Base-by-base conservation (phyloP, 2,888 invertebrate genomes). In the Lasioglossum villosulum region DNA sequence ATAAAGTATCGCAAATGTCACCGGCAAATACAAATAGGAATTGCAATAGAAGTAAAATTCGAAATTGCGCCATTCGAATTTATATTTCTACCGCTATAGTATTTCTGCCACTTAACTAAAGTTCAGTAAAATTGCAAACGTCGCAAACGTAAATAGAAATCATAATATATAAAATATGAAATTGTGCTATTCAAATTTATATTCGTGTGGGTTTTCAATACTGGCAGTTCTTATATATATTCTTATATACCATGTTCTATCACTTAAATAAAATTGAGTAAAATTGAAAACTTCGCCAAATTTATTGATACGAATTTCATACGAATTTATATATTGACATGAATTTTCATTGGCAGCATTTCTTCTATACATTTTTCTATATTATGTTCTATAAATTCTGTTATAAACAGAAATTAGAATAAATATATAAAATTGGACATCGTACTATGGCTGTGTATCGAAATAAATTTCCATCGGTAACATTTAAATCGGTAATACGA, bases 1-100 rank as follows among this genome's bases (percentile, higher is more conserved):
- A 45, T 59, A 34, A 78, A 83, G 34, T 78, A 45, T 76, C 37
- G 56, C 63, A 82, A 75, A 70, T 75, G 74, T 59, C 56, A 8
- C 34, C 10, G 8, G 8, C 0, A 4, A 68, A 68, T 37, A 68
- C 10, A 34, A 66, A 34, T 19, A 37, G 3, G 10, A 68, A 37
- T 37, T 10, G 3, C 1, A 12, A 19, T 10, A 34, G 6, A 19
- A 6, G 4, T 14, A 19, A 66, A 66, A 34, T 66, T 30, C 34
- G 5, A 66, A 19, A 66, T 19, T 19, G 30, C 34, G 16, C 34
- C 3, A 3, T 30, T 6, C 30, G 16, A 66, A 30, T 19, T 3
- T 37, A 34, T 34, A 66, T 37, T 42, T 42, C 39, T 42, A 42
- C 3, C 39, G 39, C 2, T 42, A 42, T 42, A 12, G 12, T 42